Evolutionary conservation across 2,888 invertebrate genomes (phyloP).

Genomic region (Volucella bombylans): DNA sequence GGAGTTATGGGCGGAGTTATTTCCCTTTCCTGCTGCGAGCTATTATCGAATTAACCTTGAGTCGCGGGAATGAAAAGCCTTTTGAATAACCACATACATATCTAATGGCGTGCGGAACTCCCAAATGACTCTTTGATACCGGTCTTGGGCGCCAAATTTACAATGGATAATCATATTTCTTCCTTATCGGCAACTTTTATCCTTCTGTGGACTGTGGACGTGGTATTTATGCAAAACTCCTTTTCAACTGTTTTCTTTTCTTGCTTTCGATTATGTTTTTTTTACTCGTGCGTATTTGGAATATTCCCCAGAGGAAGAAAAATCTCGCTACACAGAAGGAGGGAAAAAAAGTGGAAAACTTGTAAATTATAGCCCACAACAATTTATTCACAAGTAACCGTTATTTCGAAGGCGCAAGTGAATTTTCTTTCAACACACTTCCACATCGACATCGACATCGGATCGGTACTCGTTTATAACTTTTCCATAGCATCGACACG

Average conservation of each 20-base stretch:
- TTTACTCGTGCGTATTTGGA: background rate
- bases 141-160: constrained; percentile 3
- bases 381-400: constrained; percentile 47
- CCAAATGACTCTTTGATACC: constrained; percentile 20
- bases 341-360: constrained; percentile 28
- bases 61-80: background rate
- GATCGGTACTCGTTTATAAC: constrained; percentile 31
- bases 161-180: constrained; percentile 64
- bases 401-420: constrained; percentile 4
- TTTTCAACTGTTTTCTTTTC: constrained; percentile 1
- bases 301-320: constrained; percentile 40
- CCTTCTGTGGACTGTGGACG: background rate
- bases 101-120: background rate
- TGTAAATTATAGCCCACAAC: constrained; percentile 59
- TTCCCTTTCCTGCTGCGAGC: no score
- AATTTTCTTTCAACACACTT: constrained; percentile 6
- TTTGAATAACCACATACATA: background rate
- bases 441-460: background rate
- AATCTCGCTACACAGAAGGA: background rate
- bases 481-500: constrained; percentile 20
- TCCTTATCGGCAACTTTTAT: constrained; percentile 50
- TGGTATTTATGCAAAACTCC: constrained; percentile 54
- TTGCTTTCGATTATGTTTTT: constrained; percentile 3
- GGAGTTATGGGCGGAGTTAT: no score
- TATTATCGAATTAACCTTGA: background rate